phyloP scores from a whole-genome alignment of 2,797 vertebrate genomes.

The Graptemys geographica region DNA sequence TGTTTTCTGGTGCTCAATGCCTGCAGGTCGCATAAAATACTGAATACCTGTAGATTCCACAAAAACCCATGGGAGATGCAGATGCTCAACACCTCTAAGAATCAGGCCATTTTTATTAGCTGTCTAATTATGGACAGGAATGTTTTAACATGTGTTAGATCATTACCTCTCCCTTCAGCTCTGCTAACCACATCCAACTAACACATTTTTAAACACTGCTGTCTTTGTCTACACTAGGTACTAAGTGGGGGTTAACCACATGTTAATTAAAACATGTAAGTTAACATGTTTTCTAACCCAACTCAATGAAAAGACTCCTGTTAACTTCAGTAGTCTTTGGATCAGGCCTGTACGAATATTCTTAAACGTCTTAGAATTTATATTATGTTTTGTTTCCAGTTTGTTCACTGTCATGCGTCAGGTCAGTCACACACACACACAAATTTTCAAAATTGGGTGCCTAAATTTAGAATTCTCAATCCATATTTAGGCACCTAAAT shows the following conservation, averaged over 20 bases:
- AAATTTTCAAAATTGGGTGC: not conserved
- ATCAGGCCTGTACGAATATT: not conserved
- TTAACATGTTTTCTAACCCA: not conserved
- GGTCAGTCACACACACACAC: not conserved
- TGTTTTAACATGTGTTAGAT: not conserved
- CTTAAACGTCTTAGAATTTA: not conserved
- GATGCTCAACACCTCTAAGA: not conserved
- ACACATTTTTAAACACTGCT: not conserved
- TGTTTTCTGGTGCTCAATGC: not conserved
- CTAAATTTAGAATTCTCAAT: not conserved
- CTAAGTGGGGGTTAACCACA: not conserved
- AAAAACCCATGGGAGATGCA: not conserved
- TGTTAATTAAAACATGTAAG: not conserved
- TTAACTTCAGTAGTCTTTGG: not conserved
- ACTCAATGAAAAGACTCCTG: not conserved
- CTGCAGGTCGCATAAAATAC: not conserved
- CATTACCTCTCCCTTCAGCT: not conserved
- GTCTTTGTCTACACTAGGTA: not conserved
- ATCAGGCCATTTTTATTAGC: conserved; percentile 46
- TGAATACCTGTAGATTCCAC: not conserved
- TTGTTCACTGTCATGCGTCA: not conserved
- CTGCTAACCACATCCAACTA: not conserved
- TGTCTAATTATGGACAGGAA: conserved; percentile 1
- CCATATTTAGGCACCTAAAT: not conserved
- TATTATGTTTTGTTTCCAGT: not conserved